A percentile compares a stretch with the other conserved stretches of the same genome.
Conservation (phyloP, 37 sponge, comb jelly and placozoan genomes). For the Chondrosia reniformis region DNA sequence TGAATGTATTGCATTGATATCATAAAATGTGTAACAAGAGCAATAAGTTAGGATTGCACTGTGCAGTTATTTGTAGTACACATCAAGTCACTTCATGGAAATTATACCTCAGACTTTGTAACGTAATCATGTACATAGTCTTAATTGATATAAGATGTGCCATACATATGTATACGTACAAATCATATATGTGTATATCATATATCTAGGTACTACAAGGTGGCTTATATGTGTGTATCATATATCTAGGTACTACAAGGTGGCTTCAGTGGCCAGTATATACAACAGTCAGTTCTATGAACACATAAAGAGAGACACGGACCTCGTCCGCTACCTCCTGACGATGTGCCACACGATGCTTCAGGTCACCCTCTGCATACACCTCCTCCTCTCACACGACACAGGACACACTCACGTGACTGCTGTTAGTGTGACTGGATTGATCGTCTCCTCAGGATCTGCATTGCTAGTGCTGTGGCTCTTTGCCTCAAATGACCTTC, state of each 20-base stretch:
- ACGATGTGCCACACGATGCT: not conserved
- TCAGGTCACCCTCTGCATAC: not conserved
- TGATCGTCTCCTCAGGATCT: not conserved
- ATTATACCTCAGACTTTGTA: too few species aligned
- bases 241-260: not conserved
- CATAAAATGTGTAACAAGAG: too few species aligned
- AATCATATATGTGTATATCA: too few species aligned
- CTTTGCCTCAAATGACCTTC: not conserved
- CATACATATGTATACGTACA: too few species aligned
- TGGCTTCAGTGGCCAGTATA: not conserved
- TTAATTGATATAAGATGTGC: too few species aligned
- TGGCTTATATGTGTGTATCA: too few species aligned
- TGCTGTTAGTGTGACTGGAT: not conserved
- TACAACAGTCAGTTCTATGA: slow-evolving; percentile 2
- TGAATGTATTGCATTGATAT: too few species aligned
- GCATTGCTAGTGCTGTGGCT: not conserved
- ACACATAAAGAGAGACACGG: slow-evolving; percentile 1
- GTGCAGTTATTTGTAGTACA: too few species aligned
- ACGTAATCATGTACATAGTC: too few species aligned
- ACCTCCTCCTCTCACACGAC: not conserved
- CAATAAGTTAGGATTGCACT: too few species aligned
- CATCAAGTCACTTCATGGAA: too few species aligned
- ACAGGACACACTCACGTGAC: not conserved
- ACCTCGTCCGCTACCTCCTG: slow-evolving; percentile 5
- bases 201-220: not conserved